Conservation (phyloP, 1,140 invertebrate species). For the Nebria ingens region DNA sequence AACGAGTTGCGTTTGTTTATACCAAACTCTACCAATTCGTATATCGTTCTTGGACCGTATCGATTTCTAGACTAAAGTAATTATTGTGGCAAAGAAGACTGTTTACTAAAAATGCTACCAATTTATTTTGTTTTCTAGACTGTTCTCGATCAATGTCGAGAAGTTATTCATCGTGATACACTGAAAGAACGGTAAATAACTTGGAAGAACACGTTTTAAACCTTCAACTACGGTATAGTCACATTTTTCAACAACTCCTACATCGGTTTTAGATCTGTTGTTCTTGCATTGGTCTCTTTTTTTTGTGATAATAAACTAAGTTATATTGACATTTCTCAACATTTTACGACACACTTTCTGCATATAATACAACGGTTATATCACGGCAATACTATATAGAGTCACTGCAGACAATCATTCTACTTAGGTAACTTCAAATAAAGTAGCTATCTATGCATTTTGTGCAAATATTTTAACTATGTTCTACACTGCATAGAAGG, state of each 20-base stretch:
- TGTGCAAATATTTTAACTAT: background rate
- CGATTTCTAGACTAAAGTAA: background rate
- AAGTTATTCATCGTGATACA: conserved; percentile 7
- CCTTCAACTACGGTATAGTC: background rate
- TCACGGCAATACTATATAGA: background rate
- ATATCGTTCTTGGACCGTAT: too few species aligned
- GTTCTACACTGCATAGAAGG: background rate
- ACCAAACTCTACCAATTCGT: too few species aligned
- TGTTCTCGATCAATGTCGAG: conserved; percentile 4
- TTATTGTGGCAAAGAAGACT: conserved; percentile 1
- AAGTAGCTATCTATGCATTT: background rate
- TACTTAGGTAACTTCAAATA: background rate
- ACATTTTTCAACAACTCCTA: conserved; percentile 8
- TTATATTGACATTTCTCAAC: background rate
- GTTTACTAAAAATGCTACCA: conserved; percentile 7
- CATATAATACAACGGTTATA: background rate
- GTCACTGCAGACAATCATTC: background rate
- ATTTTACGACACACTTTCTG: background rate
- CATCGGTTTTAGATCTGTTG: too few species aligned
- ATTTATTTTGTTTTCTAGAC: conserved; percentile 7
- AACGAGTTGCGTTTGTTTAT: too few species aligned
- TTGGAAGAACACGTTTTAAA: background rate
- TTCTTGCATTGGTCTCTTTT: background rate
- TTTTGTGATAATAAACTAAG: background rate
- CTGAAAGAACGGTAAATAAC: background rate